Conservation (phyloP, 2,113 vertebrate species). For the Labeo catla region DNA sequence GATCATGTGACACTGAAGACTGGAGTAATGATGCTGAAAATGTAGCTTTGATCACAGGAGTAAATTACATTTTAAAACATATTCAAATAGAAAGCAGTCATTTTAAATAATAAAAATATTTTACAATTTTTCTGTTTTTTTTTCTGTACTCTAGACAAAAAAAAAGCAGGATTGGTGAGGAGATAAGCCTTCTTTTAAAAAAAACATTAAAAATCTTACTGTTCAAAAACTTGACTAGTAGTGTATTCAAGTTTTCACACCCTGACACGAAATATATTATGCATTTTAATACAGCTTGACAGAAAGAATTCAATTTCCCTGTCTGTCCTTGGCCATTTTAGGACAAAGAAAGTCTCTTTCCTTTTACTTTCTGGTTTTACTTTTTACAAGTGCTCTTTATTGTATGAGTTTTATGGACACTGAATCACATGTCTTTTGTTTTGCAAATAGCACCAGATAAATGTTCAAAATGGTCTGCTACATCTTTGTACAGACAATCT, state of each 20-base stretch:
- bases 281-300: not conserved
- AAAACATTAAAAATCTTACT: too few species aligned
- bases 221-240: too few species aligned
- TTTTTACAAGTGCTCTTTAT: slow-evolving; percentile 65
- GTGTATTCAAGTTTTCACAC: not conserved
- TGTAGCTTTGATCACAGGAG: too few species aligned
- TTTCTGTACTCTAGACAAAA: too few species aligned
- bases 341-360: slow-evolving; percentile 14
- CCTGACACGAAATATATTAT: not conserved
- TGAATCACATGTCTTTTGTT: slow-evolving; percentile 63
- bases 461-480: slow-evolving; percentile 45
- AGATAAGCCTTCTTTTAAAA: too few species aligned
- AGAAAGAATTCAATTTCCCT: not conserved
- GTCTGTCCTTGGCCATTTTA: not conserved
- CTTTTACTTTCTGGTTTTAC: slow-evolving; percentile 32
- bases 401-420: slow-evolving; percentile 60
- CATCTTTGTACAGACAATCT: slow-evolving; percentile 53
- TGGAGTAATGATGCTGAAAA: too few species aligned
- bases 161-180: too few species aligned
- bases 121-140: too few species aligned
- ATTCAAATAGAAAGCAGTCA: too few species aligned
- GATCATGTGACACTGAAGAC: too few species aligned
- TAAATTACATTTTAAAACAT: too few species aligned
- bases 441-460: slow-evolving; percentile 63
- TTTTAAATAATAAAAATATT: too few species aligned